Evolutionary conservation across 2,113 vertebrate genomes (phyloP), one percentile per base, ranked within the genome.

Genomic region (Ctenomys sociabilis): DNA sequence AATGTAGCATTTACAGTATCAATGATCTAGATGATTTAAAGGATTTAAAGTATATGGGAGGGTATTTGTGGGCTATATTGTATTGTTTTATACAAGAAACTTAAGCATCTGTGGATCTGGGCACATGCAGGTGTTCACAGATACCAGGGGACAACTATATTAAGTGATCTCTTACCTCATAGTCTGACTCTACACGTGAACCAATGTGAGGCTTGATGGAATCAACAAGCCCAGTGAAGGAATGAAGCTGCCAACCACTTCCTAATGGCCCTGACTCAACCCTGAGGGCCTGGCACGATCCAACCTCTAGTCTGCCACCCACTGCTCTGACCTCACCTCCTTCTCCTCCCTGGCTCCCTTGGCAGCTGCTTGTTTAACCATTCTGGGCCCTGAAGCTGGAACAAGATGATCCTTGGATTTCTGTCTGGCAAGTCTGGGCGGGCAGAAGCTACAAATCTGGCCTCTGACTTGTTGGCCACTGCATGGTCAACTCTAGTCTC

Each of bases 251-350:
- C 14, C 32, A 32, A 17, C 37, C 37, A 0, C 26, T 57, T 77
- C 83, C 14, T 0, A 9, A 1, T 5, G 78, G 16, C 32, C 37
- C 40, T 9, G 4, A 32, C 88, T 35, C 63, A 40, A 0, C 4
- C 11, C 57, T 16, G 0, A 0, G 64, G 80, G 77, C 72, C 78
- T 3, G 21, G 7, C 0, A 4, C 16, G 64, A 70, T 32, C 9
- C 49, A 89, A 59, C 59, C 61, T 59, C 6, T 0, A 63, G 72
- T 49, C 70, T 54, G n/a, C 63, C 49, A 13, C 28, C 32, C 63
- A 1, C 37, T 0, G 0, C 2, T 11, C 88, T 95, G 89, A 85
- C 49, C 81, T 95, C 85, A 61, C 57, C 49, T 91, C 43, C 54
- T 77, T 19, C 90, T 85, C 63, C 66, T 49, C 17, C 70, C 63